Evolutionary conservation across 2,888 invertebrate species (phyloP), one percentile per base, ranked within the genome.

Genomic region (Minunthozetes semirufus): DNA sequence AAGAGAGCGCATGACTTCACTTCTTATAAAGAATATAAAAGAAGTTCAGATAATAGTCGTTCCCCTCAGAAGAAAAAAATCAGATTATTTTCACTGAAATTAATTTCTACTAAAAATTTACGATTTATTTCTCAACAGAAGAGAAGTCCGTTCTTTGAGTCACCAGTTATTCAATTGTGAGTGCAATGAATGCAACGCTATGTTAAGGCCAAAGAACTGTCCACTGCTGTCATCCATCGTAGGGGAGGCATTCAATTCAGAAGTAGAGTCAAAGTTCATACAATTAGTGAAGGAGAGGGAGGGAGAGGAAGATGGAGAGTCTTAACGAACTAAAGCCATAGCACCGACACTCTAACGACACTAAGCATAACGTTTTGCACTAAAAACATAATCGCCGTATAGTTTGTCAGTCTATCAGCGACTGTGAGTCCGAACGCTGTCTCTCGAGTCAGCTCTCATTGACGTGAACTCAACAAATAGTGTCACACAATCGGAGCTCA

Each of bases 351-450:
- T 48, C n/a, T n/a, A 48, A n/a, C 15, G 48, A 48, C 17, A 17
- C 15, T 17, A 17, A n/a, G 48, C 15, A n/a, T 17, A n/a, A 48
- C 48, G n/a, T 17, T 48, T 48, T 17, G 48, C 15, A n/a, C 48
- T n/a, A n/a, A 66, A 66, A 63, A 63, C 61, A 63, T 63, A 63
- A 63, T 63, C 66, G 66, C 66, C 66, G 66, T 66, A 66, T 66
- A 66, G 66, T 66, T 66, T 38, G 66, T 59, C 59, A 66, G 66
- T 66, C 38, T 29, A 66, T 66, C 38, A 66, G 33, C 15, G 6
- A 29, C 27, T 66, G 19, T 38, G 66, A 38, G 66, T 66, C 38
- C 19, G 61, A 22, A 19, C 13, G 15, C 13, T n/a, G 6, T n/a
- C 29, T 17, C 59, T 59, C 59, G 59, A 59, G 66, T 66, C 38